Evolutionary conservation across 1,140 invertebrate species (phyloP).

Genomic region (Euborellia annulipes): DNA sequence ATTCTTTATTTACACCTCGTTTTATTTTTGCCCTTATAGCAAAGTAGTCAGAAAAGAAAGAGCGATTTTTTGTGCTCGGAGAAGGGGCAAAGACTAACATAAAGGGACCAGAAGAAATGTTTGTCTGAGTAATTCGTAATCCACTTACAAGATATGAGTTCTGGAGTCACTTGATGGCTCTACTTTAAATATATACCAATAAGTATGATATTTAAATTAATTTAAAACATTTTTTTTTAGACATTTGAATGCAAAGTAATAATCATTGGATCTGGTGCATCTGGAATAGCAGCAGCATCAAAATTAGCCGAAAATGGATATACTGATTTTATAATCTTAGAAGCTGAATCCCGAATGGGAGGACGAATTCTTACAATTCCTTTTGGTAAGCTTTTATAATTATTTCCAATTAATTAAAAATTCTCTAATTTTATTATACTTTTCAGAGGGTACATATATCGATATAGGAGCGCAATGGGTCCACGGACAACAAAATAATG

Average conservation of each 20-base stretch:
- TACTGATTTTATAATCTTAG: slow-evolving; percentile 37
- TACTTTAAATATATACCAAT: too few species aligned
- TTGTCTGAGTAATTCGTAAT: too few species aligned
- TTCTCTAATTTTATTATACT: background rate
- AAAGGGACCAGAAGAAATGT: too few species aligned
- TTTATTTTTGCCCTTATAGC: too few species aligned
- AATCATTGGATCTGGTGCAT: slow-evolving; percentile 42
- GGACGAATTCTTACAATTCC: slow-evolving; percentile 44
- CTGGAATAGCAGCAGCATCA: slow-evolving; percentile 38
- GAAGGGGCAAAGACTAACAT: too few species aligned
- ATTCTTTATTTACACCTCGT: too few species aligned
- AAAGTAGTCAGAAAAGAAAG: too few species aligned
- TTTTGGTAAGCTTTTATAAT: slow-evolving; percentile 26
- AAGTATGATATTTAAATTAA: too few species aligned
- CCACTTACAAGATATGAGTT: too few species aligned
- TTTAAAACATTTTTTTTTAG: background rate
- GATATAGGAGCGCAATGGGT: slow-evolving; percentile 35
- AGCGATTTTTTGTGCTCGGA: too few species aligned
- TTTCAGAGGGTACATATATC: slow-evolving; percentile 18
- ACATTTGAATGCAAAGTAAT: slow-evolving; percentile 25
- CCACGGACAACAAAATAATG: slow-evolving; percentile 27
- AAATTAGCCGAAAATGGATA: slow-evolving; percentile 31
- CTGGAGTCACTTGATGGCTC: too few species aligned
- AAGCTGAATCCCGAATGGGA: slow-evolving; percentile 54
- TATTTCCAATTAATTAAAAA: background rate